Base-by-base conservation (phyloP, 1,140 invertebrate species). In the Calliopsis andreniformis region DNA sequence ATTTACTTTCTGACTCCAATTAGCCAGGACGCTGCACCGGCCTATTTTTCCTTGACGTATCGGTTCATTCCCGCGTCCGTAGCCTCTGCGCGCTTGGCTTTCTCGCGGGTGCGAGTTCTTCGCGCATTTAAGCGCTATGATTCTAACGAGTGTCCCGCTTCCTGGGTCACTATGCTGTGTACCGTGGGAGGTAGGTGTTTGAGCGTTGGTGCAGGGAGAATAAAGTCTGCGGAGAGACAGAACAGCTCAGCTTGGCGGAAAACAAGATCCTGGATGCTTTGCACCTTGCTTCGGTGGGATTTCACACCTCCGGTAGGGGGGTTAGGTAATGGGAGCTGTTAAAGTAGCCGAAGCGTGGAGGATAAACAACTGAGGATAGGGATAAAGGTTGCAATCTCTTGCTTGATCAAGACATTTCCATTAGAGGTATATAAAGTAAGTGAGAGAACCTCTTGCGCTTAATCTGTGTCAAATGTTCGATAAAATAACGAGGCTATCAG, bases 1-100 rank as follows among this genome's bases (percentile, higher is more conserved):
- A 76, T 53, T 68, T 76, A 76, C 43, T 69, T 69, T 30, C 32
- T 14, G 10, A 30, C 43, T 69, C 72, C 63, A 76, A 69, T 69
- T 69, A 68, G 43, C 72, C 30, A 32, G 0, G 16, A 49, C 23
- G 20, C n/a, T 14, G 14, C 20, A 8, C 55, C 55, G 70, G 49
- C 59, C 47, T n/a, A 73, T 73, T 64, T 66, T 73, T 69, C 4
- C 45, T 53, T 42, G 49, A 72, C 35, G 70, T 43, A 64, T 63
- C 59, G 58, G 25, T 64, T 64, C 32, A 20, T 58, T 68, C 32
- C 20, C n/a, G 35, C 8, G 30, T 45, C 28, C 73, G 66, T n/a
- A n/a, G n/a, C n/a, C n/a, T n/a, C n/a, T 73, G 39, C 55, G 47
- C 58, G 78, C 45, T 75, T 71, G 64, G 16, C 43, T 32, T 56